Percentiles rank a stretch among this genome's conserved stretches.
These are phyloP conservation scores for Bacillus rossius DNA, from an alignment of 1,140 invertebrate genomes.

Conservation along the genomic window DNA sequence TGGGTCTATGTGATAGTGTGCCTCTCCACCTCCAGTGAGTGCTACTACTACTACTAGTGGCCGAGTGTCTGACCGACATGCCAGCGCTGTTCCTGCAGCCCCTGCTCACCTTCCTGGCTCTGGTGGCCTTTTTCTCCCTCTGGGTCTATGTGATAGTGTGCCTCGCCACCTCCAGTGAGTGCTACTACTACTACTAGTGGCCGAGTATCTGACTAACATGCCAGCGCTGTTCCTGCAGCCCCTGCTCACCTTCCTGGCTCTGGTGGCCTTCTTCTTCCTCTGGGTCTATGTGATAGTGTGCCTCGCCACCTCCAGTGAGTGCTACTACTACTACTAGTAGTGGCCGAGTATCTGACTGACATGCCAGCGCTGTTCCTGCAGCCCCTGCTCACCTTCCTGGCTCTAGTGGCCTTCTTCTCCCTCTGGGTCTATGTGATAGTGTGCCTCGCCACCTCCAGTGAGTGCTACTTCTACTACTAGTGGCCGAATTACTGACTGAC, in stretches of 20 bases:
- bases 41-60: too few species aligned
- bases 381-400: conserved; percentile 78
- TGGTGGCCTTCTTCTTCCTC: conserved; percentile 74
- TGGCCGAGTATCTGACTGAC: too few species aligned
- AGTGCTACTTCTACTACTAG: too few species aligned
- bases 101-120: conserved; percentile 72
- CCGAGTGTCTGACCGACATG: too few species aligned
- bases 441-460: conserved; percentile 63
- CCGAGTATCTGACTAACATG: too few species aligned
- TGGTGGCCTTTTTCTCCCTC: conserved; percentile 74
- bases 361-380: conserved; percentile 84
- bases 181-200: too few species aligned
- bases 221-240: conserved; percentile 86
- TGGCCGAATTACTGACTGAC: too few species aligned
- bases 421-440: conserved; percentile 81
- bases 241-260: conserved; percentile 72
- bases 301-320: conserved; percentile 65
- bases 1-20: conserved; percentile 76
- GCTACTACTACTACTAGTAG: too few species aligned
- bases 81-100: conserved; percentile 86
- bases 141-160: conserved; percentile 76
- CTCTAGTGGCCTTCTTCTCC: conserved; percentile 69
- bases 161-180: conserved; percentile 65
- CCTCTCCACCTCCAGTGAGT: conserved; percentile 65
- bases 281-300: conserved; percentile 76